phyloP scores from a whole-genome alignment of 2,113 vertebrate genomes.

The Bubo blakistoni region DNA sequence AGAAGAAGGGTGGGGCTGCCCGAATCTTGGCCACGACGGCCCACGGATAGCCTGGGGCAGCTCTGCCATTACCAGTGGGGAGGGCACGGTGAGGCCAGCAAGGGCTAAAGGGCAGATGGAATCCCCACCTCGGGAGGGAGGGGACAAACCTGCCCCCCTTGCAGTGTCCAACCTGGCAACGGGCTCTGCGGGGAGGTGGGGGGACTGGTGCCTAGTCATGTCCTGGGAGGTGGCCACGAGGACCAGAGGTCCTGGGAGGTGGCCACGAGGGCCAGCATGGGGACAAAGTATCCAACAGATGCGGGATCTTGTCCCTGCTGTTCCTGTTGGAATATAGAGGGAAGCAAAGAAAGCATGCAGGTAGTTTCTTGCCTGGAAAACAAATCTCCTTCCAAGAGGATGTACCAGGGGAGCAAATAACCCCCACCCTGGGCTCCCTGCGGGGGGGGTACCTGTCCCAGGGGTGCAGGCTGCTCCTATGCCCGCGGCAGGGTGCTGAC shows the following conservation, averaged over 20 bases:
- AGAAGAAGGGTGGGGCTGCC: constrained; percentile 6
- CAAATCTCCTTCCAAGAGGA: neutral
- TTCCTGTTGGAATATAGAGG: neutral
- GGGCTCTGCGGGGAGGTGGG: neutral
- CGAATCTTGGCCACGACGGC: fast-evolving
- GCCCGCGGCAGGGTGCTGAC: neutral
- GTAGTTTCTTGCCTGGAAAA: neutral
- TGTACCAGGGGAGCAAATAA: neutral
- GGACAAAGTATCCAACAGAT: neutral
- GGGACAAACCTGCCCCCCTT: neutral
- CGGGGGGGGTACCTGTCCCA: neutral
- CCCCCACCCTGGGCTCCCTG: fast-evolving
- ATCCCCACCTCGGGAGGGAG: neutral
- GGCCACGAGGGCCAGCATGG: neutral
- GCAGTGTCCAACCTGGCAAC: neutral
- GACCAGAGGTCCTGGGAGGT: neutral
- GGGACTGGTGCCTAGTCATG: neutral
- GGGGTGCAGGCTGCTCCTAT: neutral
- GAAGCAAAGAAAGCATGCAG: neutral
- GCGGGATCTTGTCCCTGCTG: neutral
- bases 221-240: neutral
- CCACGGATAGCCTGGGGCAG: fast-evolving
- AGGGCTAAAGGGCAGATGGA: neutral
- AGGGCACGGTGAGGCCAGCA: neutral
- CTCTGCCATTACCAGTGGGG: neutral